Conservation (phyloP, 2,113 vertebrate genomes). For the Hippolais icterina region DNA sequence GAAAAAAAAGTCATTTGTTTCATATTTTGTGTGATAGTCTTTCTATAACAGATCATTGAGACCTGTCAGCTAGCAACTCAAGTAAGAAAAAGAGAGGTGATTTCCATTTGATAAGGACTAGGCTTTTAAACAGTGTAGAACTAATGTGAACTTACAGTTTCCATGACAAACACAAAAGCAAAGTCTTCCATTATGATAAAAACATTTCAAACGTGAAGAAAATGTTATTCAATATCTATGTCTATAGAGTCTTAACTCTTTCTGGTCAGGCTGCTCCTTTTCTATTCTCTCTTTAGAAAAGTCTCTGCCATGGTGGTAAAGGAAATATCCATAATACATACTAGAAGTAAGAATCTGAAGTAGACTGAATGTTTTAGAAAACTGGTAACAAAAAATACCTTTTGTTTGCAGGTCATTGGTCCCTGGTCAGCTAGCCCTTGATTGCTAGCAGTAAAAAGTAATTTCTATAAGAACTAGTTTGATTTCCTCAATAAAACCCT, state of each 20-base stretch:
- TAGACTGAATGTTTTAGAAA: background rate
- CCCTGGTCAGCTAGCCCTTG: background rate
- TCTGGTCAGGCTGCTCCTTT: background rate
- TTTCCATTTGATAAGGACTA: slow-evolving; percentile 49
- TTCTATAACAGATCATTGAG: background rate
- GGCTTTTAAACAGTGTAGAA: background rate
- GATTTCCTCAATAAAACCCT: background rate
- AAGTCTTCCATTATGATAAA: slow-evolving; percentile 15
- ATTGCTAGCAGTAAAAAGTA: background rate
- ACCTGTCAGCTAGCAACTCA: background rate
- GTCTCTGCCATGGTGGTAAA: background rate
- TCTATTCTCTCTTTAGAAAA: background rate
- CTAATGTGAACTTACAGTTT: slow-evolving; percentile 21
- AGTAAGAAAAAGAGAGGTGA: background rate
- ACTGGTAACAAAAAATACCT: background rate
- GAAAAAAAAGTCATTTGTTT: slow-evolving; percentile 1
- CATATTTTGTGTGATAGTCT: background rate
- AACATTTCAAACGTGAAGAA: slow-evolving; percentile 10
- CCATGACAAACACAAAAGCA: slow-evolving; percentile 8
- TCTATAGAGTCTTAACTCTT: background rate
- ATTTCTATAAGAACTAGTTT: background rate
- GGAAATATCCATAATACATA: background rate
- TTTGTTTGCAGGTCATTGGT: background rate
- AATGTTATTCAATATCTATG: background rate
- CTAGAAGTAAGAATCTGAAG: background rate